A percentile compares a stretch with the other conserved stretches of the same genome.
These are phyloP conservation scores for Esperia sulphurella DNA, from an alignment of 2,888 invertebrate species.

Conservation along the genomic window DNA sequence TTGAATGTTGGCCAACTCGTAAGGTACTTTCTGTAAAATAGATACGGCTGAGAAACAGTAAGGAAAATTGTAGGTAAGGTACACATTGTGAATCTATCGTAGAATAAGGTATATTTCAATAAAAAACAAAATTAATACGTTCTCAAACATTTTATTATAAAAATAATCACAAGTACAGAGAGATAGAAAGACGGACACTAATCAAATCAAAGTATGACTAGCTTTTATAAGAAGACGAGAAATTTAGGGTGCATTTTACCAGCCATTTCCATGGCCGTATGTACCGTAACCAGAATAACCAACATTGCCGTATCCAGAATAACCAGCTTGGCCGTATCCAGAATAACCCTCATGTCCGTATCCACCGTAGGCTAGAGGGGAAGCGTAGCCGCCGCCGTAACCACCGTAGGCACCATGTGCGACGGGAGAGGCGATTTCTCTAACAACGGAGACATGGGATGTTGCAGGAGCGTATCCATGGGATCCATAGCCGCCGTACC, in stretches of 20 bases:
- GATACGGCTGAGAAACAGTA: no score
- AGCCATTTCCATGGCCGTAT: constrained; percentile 13
- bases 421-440: constrained; percentile 4
- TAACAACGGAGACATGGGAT: constrained; percentile 5
- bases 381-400: constrained; percentile 7
- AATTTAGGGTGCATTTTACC: constrained; percentile 12
- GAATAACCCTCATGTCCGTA: constrained; percentile 14
- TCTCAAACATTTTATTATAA: no score
- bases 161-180: no score
- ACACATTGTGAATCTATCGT: no score
- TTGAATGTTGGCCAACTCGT: no score
- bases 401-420: constrained; percentile 20
- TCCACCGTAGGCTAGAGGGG: constrained; percentile 13
- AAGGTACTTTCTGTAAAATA: no score
- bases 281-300: constrained; percentile 10
- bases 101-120: no score
- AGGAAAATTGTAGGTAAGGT: no score
- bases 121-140: no score
- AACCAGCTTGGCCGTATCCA: constrained; percentile 13
- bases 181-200: no score
- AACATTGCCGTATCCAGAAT: constrained; percentile 17
- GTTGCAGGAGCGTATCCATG: constrained; percentile 1
- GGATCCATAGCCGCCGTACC: constrained; percentile 4
- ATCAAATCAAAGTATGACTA: no score
- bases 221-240: no score